Evolutionary conservation across 1,140 invertebrate genomes (phyloP), one percentile per base, ranked within the genome.

Genomic region (Panagrolaimus sp.): DNA sequence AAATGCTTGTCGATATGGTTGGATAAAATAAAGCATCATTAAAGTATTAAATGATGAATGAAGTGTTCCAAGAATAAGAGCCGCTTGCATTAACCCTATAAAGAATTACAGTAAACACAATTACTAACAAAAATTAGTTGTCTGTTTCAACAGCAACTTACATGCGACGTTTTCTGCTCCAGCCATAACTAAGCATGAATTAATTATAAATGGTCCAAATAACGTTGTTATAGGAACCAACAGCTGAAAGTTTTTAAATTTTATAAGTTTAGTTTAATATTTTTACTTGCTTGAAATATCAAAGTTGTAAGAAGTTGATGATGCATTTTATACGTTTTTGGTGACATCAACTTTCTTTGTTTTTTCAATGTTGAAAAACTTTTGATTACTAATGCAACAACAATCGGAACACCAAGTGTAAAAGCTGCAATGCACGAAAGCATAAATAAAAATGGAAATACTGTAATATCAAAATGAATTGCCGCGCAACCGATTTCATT

Each of bases 321-420:
- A 13, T 57, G 51, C 51, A 57, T 57, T 27, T 27, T 5, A 57
- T 57, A 57, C 11, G 51, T 57, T 20, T 57, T 57, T 57, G 20
- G 13, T 4, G 51, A 57, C 51, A 57, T 57, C 4, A 57, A n/a
- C 1, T 57, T 57, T 16, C 51, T 20, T 57, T 57, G 51, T 0
- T 20, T 27, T 20, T 20, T 20, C 2, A 57, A 23, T 13, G 14
- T 57, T 0, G 51, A n/a, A 57, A 57, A 57, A 11, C 20, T 25
- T 13, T 23, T 57, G 51, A 9, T 11, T 25, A 57, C 51, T 3
- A 57, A 25, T 4, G 27, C 11, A 0, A 57, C 16, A 2, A 57
- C 27, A 20, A 57, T 20, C 1, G 2, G 20, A 4, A 57, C 8
- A 11, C 51, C 27, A 27, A 57, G 27, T 57, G 20, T 11, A 25